A percentile compares a stretch with the other conserved stretches of the same genome.
Evolutionary conservation across 2,888 invertebrate genomes (phyloP).

Genomic region (Eupsilia transversa): DNA sequence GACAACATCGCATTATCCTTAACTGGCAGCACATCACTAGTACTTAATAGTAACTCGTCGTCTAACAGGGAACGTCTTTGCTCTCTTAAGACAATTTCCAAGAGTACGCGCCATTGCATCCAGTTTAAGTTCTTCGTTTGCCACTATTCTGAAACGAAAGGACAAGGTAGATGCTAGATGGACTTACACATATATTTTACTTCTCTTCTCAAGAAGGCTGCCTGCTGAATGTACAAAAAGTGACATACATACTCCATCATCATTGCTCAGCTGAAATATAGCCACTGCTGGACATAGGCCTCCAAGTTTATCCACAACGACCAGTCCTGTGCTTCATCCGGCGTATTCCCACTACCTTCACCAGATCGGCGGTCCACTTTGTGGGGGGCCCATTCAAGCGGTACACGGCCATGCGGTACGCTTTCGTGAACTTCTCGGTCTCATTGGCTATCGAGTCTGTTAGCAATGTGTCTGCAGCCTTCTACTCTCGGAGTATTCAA

Average conservation of each 20-base stretch:
- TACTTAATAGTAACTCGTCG: constrained; percentile 86
- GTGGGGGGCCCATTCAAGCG: background rate
- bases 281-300: background rate
- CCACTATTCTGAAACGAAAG: constrained; percentile 69
- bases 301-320: background rate
- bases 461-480: background rate
- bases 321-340: background rate
- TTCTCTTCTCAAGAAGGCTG: background rate
- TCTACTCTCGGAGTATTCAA: background rate
- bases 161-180: constrained; percentile 42
- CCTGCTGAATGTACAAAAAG: no score
- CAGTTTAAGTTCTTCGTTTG: constrained; percentile 74
- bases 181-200: background rate
- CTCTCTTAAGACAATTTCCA: constrained; percentile 87
- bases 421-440: background rate
- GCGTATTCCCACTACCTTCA: background rate
- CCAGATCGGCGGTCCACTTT: background rate
- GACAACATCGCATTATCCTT: constrained; percentile 24
- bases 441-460: background rate
- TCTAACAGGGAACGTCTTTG: constrained; percentile 82
- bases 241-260: background rate
- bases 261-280: background rate
- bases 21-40: constrained; percentile 73
- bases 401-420: background rate
- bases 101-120: constrained; percentile 83